A percentile compares a stretch with the other conserved stretches of the same genome.
Evolutionary conservation across 2,113 vertebrate genomes (phyloP).

Genomic region (Nothocercus nigrocapillus): DNA sequence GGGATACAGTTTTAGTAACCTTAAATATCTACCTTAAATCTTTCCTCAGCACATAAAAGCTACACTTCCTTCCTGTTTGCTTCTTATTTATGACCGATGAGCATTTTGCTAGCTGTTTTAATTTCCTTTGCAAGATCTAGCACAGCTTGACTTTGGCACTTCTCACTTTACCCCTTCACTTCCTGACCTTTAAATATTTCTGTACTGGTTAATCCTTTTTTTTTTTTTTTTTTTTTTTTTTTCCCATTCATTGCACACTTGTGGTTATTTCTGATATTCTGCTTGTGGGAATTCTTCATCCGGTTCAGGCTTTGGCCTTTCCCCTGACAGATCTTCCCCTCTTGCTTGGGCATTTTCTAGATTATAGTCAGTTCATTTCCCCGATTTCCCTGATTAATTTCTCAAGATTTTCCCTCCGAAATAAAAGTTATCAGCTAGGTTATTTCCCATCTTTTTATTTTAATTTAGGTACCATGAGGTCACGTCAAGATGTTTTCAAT

Average conservation of each 20-base stretch:
- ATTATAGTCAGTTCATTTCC: not conserved
- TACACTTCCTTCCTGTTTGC: not conserved
- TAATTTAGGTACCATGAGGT: not conserved
- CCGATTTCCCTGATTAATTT: not conserved
- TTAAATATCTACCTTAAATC: not conserved
- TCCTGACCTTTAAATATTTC: not conserved
- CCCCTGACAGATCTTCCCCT: not conserved
- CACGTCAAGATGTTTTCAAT: not conserved
- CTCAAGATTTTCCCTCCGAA: not conserved
- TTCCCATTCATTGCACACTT: not conserved
- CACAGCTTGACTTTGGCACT: not conserved
- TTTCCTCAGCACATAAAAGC: not conserved
- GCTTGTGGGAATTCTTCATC: not conserved
- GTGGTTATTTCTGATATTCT: slow-evolving; percentile 12
- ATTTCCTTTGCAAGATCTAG: not conserved
- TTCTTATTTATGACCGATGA: not conserved
- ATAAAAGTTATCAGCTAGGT: not conserved
- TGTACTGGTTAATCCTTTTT: not conserved
- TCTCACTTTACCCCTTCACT: not conserved
- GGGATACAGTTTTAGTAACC: not conserved
- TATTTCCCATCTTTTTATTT: not conserved
- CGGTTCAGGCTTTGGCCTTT: not conserved
- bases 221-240: not conserved
- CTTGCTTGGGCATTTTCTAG: not conserved
- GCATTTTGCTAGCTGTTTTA: not conserved